Percentiles rank a stretch among this genome's conserved stretches.
Evolutionary conservation across 1,140 invertebrate species (phyloP).

Genomic region (Geopemphigus sp.): DNA sequence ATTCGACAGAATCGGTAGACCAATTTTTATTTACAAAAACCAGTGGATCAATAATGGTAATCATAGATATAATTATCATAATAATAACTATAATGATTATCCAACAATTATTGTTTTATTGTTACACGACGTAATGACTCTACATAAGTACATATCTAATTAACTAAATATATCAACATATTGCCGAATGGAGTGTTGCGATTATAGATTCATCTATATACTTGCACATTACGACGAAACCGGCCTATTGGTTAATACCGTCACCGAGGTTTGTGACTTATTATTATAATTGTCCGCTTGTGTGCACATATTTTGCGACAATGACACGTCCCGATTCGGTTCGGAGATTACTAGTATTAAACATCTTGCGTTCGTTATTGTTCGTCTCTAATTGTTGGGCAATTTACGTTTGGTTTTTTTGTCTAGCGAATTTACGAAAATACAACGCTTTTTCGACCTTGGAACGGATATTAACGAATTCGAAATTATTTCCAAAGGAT

Average conservation of each 20-base stretch:
- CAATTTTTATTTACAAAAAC: too few species aligned
- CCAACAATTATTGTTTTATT: too few species aligned
- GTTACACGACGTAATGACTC: too few species aligned
- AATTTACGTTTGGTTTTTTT: constrained; percentile 34
- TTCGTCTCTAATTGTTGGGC: constrained; percentile 34
- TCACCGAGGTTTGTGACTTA: constrained; percentile 16
- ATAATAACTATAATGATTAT: too few species aligned
- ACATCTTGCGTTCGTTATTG: constrained; percentile 28
- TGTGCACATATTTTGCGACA: constrained; percentile 16
- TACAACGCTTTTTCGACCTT: constrained; percentile 19
- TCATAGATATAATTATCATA: too few species aligned
- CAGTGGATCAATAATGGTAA: too few species aligned
- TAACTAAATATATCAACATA: too few species aligned
- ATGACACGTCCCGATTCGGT: constrained; percentile 40
- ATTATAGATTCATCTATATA: too few species aligned
- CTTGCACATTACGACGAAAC: too few species aligned
- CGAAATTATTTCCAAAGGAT: neutral
- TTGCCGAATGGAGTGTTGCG: too few species aligned
- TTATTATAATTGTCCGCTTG: neutral
- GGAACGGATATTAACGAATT: neutral
- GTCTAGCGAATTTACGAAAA: neutral
- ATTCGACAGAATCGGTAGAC: too few species aligned
- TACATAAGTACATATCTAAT: too few species aligned
- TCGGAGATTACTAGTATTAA: constrained; percentile 14
- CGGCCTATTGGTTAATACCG: neutral